Conservation (phyloP, 1,140 invertebrate genomes). For the Drosophila littoralis region DNA sequence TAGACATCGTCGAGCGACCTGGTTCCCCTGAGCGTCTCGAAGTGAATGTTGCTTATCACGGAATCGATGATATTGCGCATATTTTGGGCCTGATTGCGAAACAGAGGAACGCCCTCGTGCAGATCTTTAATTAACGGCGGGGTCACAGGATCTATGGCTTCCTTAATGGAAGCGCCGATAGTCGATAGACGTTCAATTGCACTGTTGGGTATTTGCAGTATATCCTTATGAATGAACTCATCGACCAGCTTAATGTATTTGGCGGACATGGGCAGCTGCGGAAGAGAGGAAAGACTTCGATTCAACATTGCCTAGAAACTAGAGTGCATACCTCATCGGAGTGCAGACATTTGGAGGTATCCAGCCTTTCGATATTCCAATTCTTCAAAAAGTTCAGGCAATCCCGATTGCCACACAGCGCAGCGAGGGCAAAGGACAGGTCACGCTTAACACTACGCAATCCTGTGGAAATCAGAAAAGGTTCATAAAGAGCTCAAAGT, state of each 20-base stretch:
- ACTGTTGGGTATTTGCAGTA: background rate
- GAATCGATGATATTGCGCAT: conserved; percentile 49
- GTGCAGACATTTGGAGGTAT: conserved; percentile 70
- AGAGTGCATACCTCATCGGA: conserved; percentile 38
- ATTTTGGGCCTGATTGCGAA: conserved; percentile 16
- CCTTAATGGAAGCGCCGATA: conserved; percentile 19
- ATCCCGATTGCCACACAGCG: conserved; percentile 33
- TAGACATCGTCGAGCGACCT: conserved; percentile 63
- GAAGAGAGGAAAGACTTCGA: background rate
- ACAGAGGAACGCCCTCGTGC: conserved; percentile 12
- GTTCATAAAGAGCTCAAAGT: background rate
- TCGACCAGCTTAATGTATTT: too few species aligned
- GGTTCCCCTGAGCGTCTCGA: conserved; percentile 38
- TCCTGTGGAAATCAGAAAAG: conserved; percentile 83
- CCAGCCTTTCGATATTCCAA: conserved; percentile 86
- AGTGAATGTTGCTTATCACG: conserved; percentile 46
- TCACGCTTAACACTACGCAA: conserved; percentile 88
- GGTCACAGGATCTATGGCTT: conserved; percentile 1
- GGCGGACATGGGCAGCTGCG: background rate
- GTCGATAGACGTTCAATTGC: conserved; percentile 12
- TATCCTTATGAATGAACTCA: too few species aligned
- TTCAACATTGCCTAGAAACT: too few species aligned
- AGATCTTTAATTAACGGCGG: conserved; percentile 38
- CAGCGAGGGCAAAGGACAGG: conserved; percentile 77
- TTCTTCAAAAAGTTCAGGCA: conserved; percentile 86